Percentiles rank a stretch among this genome's conserved stretches.
These are phyloP conservation scores for Andricus quercusramuli DNA, from an alignment of 2,888 invertebrate species.

Conservation along the genomic window DNA sequence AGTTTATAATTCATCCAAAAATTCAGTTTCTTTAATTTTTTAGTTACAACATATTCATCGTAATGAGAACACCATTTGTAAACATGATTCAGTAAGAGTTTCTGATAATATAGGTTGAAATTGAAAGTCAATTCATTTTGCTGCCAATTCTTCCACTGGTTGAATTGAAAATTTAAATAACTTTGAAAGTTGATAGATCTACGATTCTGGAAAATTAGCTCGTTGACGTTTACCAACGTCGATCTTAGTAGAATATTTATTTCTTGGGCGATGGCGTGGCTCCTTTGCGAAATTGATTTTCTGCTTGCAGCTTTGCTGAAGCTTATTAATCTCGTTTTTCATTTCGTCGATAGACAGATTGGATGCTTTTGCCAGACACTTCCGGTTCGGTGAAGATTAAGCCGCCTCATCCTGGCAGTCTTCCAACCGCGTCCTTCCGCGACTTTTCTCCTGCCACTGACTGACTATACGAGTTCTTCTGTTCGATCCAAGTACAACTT, in stretches of 20 bases:
- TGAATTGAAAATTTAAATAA: background rate
- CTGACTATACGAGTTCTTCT: slow-evolving; percentile 33
- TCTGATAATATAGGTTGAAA: no score
- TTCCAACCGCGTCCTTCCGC: slow-evolving; percentile 54
- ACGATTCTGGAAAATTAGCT: background rate
- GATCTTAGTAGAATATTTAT: slow-evolving; percentile 17
- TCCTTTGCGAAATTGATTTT: slow-evolving; percentile 35
- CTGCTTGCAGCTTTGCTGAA: slow-evolving; percentile 17
- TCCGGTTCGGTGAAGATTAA: slow-evolving; percentile 54
- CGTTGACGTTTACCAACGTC: background rate
- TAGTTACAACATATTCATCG: background rate
- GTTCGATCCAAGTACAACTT: slow-evolving; percentile 41
- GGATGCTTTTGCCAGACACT: slow-evolving; percentile 50
- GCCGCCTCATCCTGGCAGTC: slow-evolving; percentile 55
- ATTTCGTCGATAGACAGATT: slow-evolving; percentile 47
- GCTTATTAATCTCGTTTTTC: slow-evolving; percentile 45
- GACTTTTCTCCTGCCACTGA: slow-evolving; percentile 44
- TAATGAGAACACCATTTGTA: background rate
- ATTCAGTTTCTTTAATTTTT: background rate
- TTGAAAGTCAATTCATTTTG: no score
- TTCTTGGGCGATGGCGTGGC: background rate
- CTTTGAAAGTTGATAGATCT: background rate
- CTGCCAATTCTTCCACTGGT: no score
- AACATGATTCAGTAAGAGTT: no score
- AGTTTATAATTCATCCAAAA: background rate